A percentile compares a stretch with the other conserved stretches of the same genome.
These are phyloP conservation scores for Tiliqua scincoides DNA, from an alignment of 2,113 vertebrate species.

Conservation along the genomic window DNA sequence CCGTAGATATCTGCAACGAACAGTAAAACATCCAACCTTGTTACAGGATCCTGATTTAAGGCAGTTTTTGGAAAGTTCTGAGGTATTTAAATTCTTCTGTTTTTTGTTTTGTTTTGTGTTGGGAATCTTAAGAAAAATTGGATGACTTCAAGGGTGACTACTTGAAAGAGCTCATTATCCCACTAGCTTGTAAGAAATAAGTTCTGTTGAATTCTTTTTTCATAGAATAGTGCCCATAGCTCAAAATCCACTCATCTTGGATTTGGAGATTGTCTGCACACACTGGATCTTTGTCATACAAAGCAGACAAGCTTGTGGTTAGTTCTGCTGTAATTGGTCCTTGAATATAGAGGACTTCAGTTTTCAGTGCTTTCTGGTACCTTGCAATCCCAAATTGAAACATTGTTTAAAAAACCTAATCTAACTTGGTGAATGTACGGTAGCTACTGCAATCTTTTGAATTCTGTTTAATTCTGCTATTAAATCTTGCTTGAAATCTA, in stretches of 20 bases:
- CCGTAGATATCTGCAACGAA: conserved; percentile 92
- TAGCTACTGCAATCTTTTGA: background rate
- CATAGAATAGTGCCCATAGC: background rate
- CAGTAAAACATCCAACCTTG: conserved; percentile 93
- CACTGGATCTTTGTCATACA: background rate
- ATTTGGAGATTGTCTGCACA: background rate
- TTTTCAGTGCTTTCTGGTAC: background rate
- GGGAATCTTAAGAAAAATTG: background rate
- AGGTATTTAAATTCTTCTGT: conserved; percentile 78
- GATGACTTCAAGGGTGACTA: no score
- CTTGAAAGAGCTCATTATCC: background rate
- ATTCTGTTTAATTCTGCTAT: background rate
- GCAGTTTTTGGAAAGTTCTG: conserved; percentile 95
- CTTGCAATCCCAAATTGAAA: background rate
- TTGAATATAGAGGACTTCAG: background rate
- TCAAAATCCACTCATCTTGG: background rate
- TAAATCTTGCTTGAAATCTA: background rate
- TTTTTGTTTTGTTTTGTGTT: conserved; percentile 17
- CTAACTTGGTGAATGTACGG: background rate
- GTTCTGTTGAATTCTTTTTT: background rate
- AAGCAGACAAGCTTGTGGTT: background rate
- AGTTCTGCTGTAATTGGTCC: background rate
- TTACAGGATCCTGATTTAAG: conserved; percentile 95
- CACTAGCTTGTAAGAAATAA: background rate
- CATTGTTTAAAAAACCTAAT: background rate